Evolutionary conservation across 2,888 invertebrate species (phyloP).

Genomic region (Drosophila histrio): DNA sequence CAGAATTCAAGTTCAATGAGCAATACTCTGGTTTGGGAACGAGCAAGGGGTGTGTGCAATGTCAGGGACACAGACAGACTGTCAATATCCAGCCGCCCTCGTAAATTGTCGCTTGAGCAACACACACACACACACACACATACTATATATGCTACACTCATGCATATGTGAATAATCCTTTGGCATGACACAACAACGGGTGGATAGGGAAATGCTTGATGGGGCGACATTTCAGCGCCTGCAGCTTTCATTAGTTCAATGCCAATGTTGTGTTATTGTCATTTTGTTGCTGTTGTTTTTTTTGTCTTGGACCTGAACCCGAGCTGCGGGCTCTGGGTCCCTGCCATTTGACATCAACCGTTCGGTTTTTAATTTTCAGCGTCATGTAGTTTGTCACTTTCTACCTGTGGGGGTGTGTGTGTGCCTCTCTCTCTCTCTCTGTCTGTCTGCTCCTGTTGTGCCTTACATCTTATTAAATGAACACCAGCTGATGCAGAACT

Average conservation of each 20-base stretch:
- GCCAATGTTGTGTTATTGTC: slow-evolving; percentile 58
- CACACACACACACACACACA: not conserved
- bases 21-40: slow-evolving; percentile 5
- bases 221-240: slow-evolving; percentile 45
- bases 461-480: slow-evolving; percentile 59
- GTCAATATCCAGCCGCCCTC: slow-evolving; percentile 36
- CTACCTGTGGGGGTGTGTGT: slow-evolving; percentile 27
- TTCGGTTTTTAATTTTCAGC: slow-evolving; percentile 60
- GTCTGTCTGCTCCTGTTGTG: slow-evolving; percentile 3
- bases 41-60: slow-evolving; percentile 11
- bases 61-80: slow-evolving; percentile 20
- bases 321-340: not conserved
- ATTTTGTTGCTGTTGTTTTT: not conserved
- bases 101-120: slow-evolving; percentile 8
- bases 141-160: not conserved
- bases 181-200: slow-evolving; percentile 54
- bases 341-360: slow-evolving; percentile 36
- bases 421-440: not conserved
- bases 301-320: slow-evolving; percentile 18
- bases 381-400: slow-evolving; percentile 42
- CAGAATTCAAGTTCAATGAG: slow-evolving; percentile 42
- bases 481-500: slow-evolving; percentile 38
- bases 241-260: slow-evolving; percentile 73
- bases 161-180: slow-evolving; percentile 50
- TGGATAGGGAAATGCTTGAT: not conserved